phyloP scores from a whole-genome alignment of 1,140 invertebrate species.

The Metopolophium dirhodum region DNA sequence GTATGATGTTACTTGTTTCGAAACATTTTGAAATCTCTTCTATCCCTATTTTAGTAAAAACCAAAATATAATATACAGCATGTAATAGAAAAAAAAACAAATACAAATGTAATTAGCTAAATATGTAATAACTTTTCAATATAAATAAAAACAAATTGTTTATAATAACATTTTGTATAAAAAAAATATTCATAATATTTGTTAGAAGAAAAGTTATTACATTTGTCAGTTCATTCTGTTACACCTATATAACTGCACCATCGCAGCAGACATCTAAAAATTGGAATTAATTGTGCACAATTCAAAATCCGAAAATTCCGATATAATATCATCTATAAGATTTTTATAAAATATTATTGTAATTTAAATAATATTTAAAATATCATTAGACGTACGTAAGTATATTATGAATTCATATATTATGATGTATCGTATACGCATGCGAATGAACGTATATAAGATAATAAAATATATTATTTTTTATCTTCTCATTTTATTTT shows the following conservation, averaged over 20 bases:
- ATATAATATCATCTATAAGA: neutral
- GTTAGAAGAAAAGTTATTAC: neutral
- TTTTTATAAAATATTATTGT: neutral
- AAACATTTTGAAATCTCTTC: neutral
- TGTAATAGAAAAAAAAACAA: neutral
- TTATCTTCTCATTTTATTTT: neutral
- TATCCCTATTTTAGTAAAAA: neutral
- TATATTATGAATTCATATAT: neutral
- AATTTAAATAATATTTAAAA: slow-evolving; percentile 18
- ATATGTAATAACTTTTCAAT: neutral
- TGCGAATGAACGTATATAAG: slow-evolving; percentile 30
- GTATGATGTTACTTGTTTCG: neutral
- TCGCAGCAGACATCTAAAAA: neutral
- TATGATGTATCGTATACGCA: neutral
- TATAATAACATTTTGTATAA: too few species aligned
- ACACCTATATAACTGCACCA: neutral
- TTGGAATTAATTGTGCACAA: neutral
- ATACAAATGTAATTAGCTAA: too few species aligned
- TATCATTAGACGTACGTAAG: neutral
- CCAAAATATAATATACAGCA: neutral
- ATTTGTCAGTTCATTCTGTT: too few species aligned
- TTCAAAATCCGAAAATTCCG: neutral
- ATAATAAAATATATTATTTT: neutral
- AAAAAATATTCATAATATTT: too few species aligned
- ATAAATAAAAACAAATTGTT: neutral